Conservation (phyloP, 2,888 invertebrate genomes). For the Aelia acuminata region DNA sequence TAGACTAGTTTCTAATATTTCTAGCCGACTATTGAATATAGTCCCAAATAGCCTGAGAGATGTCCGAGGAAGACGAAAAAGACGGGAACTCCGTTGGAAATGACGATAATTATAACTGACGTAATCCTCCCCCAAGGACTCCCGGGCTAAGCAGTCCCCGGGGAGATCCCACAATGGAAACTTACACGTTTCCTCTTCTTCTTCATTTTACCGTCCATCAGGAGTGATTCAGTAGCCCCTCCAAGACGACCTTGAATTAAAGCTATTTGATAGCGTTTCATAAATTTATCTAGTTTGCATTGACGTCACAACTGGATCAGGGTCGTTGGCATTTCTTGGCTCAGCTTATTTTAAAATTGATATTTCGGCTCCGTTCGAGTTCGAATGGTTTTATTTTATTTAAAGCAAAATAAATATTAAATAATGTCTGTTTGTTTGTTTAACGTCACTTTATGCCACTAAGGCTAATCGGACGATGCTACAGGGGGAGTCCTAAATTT, state of each 20-base stretch:
- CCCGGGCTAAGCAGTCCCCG: neutral
- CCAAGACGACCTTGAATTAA: neutral
- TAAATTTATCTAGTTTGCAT: constrained; percentile 25
- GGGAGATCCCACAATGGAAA: constrained; percentile 28
- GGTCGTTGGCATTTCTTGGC: constrained; percentile 9
- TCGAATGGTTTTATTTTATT: no score
- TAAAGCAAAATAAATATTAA: no score
- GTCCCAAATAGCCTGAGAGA: no score
- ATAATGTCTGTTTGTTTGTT: no score
- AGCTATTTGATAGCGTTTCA: neutral
- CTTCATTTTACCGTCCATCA: neutral
- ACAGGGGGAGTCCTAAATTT: no score
- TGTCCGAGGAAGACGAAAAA: neutral
- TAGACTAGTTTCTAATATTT: no score
- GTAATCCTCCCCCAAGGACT: constrained; percentile 2
- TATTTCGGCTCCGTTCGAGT: no score
- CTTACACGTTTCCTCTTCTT: neutral
- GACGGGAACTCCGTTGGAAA: constrained; percentile 2
- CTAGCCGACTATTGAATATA: no score
- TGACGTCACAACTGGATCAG: neutral
- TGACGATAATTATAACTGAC: constrained; percentile 13
- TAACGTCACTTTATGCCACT: no score
- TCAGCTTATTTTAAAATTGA: no score
- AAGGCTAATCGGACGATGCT: no score
- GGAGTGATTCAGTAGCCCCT: neutral